Evolutionary conservation across 2,888 invertebrate species (phyloP), one percentile per base, ranked within the genome.

Genomic region (Eumacrocentrus americanus): DNA sequence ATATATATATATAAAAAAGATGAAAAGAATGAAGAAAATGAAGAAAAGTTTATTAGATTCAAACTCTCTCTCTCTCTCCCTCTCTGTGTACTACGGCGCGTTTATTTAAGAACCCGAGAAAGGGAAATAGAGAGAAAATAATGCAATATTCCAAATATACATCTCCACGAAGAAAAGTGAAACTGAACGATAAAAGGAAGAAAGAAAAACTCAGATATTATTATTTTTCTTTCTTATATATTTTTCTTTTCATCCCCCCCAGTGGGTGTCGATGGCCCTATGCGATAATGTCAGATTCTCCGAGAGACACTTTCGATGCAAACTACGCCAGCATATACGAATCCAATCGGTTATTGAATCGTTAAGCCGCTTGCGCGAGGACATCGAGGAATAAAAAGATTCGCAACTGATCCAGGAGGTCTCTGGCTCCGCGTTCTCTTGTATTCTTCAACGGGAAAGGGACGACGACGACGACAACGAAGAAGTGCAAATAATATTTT

Each of bases 281-380:
- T 46, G 44, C 14, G 52, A 61, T 51, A 57, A 60, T 60, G 56
- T 60, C 52, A 64, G 40, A 64, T 53, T 34, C 56, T 38, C 53
- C 57, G 50, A n/a, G 55, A 62, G 69, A 74, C 72, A 76, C 76
- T 77, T 77, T 76, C 68, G 68, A 78, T 76, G 77, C 76, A 76
- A 76, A 77, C 68, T 75, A 72, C 50, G 50, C 20, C 35, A 44
- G 50, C 44, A 35, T 53, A 50, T 50, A 40, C 12, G 60, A 62
- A 67, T 68, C 66, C 68, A 73, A 79, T 79, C 78, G 76, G 78
- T 79, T 80, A 80, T 80, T 79, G 79, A 80, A 80, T 78, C 78
- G 79, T 79, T 79, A 78, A 79, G 77, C 77, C 72, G 57, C 62
- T 65, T n/a, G n/a, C 20, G 22, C 35, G 52, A n/a, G 29, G 29